Evolutionary conservation across 2,113 vertebrate genomes (phyloP), one percentile per base, ranked within the genome.

Genomic region (Podilymbus podiceps): DNA sequence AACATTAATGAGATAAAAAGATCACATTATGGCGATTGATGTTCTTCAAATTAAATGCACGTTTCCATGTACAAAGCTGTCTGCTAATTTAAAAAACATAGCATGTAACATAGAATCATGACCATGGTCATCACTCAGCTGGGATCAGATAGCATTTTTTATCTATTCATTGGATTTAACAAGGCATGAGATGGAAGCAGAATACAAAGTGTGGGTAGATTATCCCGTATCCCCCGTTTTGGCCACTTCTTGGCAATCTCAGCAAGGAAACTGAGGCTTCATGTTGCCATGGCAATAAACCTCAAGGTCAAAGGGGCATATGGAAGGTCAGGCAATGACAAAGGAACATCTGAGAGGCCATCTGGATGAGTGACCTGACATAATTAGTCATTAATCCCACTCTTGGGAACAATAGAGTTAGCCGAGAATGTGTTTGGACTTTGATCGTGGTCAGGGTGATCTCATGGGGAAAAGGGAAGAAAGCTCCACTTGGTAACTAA

Each of bases 291-390:
- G 98, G 99, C 98, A 99, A 99, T 99, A 98, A 98, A 97, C 96
- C 98, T 98, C 98, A 98, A 98, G 99, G 99, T 99, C 99, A 98
- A 98, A 98, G 99, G 99, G 99, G 99, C 98, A 98, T 98, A 98
- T 98, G 99, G 98, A 98, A 98, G 99, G 98, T 99, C 98, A 98
- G 97, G 96, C 98, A 98, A 98, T 98, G 98, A 99, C 99, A 99
- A 99, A 98, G 98, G 98, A 98, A 99, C 98, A 99, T 98, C 98
- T 98, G 98, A 98, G 98, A 99, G 99, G 99, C 99, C 99, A 99
- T 99, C 99, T 99, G 99, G 99, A 99, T 98, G 99, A 99, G 99
- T 99, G 99, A 99, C 99, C 99, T 98, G 98, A 99, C 99, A 99
- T 99, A 99, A 99, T 99, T 99, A 99, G 98, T 99, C 98, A 99